Base-by-base conservation (phyloP, 2,888 invertebrate species). In the Ceraclea dissimilis region DNA sequence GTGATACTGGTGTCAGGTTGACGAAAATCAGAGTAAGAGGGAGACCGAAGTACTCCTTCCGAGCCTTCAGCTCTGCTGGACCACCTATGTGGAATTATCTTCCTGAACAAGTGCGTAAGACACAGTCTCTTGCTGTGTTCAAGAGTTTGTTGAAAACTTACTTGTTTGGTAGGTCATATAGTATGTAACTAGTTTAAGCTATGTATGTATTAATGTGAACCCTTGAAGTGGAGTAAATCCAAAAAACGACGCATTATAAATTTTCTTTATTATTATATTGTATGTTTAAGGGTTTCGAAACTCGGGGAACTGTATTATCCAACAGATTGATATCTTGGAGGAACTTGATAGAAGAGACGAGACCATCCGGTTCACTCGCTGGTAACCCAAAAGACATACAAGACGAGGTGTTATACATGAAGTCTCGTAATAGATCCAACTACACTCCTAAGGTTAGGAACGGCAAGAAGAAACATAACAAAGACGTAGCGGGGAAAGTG, bases 251-350 rank as follows among this genome's bases (percentile, higher is more conserved):
- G 4, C 16, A 13, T 39, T 16, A 6, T 8, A 31, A 39, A n/a
- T 39, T 39, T 39, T 39, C 2, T 39, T 39, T 16, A 8, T 46
- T 46, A 46, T 10, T n/a, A 46, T 46, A 46, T 18, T 46, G 13
- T 18, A 19, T 52, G 20, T 39, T 62, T 68, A 70, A 93, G 83
- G 95, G 95, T 2, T 96, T 95, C 73, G 93, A 93, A 70, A 88
- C 94, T 13, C 81, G 95, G 61, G 93, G 93, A n/a, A 95, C 94
- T 1, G 75, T 79, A 47, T 79, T 95, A 65, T 85, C 91, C 2
- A 81, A 88, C 67, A 82, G 92, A 53, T 77, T 90, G 62, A 85
- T 85, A 47, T 84, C 93, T 22, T 94, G 92, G 90, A 81, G 86
- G 65, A 93, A 93, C 74, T 80, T 95, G 52, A 74, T 87, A 58